These are phyloP conservation scores for Bombus picipes DNA, from an alignment of 1,140 invertebrate species.

Conservation along the genomic window DNA sequence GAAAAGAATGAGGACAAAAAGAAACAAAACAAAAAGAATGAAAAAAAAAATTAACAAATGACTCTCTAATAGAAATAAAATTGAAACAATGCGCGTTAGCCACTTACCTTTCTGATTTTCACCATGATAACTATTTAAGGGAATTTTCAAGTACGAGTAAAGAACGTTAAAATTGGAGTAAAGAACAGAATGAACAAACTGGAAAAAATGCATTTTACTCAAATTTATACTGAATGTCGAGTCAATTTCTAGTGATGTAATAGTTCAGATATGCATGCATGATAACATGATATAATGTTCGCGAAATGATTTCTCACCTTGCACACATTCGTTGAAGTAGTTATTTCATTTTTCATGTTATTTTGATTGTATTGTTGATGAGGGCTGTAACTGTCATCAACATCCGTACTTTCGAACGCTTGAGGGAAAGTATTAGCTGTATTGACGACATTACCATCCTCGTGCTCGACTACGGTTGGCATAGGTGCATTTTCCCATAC, in stretches of 20 bases:
- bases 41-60: neutral
- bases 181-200: constrained; percentile 49
- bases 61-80: neutral
- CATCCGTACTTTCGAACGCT: constrained; percentile 83
- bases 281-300: constrained; percentile 60
- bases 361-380: constrained; percentile 81
- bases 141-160: constrained; percentile 38
- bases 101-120: constrained; percentile 68
- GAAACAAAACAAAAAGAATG: neutral
- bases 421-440: constrained; percentile 82
- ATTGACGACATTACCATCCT: constrained; percentile 81
- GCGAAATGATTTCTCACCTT: constrained; percentile 84
- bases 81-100: constrained; percentile 46
- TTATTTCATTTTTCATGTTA: constrained; percentile 81
- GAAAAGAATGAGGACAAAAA: no score
- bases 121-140: constrained; percentile 54
- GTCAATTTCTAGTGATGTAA: constrained; percentile 74
- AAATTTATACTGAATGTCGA: constrained; percentile 24
- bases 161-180: neutral
- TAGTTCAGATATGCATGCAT: constrained; percentile 62
- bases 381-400: constrained; percentile 82
- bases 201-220: constrained; percentile 39
- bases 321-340: constrained; percentile 87
- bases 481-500: constrained; percentile 91
- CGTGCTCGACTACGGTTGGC: constrained; percentile 88